Evolutionary conservation across 1,140 invertebrate genomes (phyloP).

Genomic region (fruit fly (Drosophila melanogaster)): DNA sequence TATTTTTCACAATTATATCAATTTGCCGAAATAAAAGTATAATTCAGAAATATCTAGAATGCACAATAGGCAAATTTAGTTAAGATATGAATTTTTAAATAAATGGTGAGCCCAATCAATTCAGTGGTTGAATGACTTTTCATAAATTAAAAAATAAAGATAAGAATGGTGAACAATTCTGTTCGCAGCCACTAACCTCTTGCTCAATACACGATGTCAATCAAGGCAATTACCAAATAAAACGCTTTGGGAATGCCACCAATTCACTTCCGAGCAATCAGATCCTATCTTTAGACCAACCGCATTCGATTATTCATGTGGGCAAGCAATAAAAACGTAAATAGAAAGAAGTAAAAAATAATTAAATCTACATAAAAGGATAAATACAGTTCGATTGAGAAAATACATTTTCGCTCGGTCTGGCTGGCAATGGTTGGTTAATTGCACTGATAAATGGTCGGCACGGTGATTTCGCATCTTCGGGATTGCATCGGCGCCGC

Average conservation of each 20-base stretch:
- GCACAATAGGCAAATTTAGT: too few species aligned
- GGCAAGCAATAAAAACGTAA: constrained; percentile 33
- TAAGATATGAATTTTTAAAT: too few species aligned
- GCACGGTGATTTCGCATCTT: constrained; percentile 70
- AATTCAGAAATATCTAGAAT: too few species aligned
- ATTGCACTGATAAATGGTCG: constrained; percentile 71
- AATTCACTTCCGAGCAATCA: constrained; percentile 68
- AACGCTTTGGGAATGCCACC: constrained; percentile 51
- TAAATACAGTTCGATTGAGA: constrained; percentile 61
- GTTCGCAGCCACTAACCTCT: constrained; percentile 6
- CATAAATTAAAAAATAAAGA: not conserved
- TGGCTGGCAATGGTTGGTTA: constrained; percentile 62
- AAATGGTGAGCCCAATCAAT: too few species aligned
- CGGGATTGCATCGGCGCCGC: constrained; percentile 26
- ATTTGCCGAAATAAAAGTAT: too few species aligned
- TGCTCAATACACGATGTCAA: not conserved
- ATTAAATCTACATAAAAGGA: constrained; percentile 69
- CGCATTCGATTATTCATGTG: constrained; percentile 40
- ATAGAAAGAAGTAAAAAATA: constrained; percentile 31
- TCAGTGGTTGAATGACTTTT: not conserved
- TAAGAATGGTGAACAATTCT: not conserved
- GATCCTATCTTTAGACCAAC: constrained; percentile 47
- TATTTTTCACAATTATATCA: too few species aligned
- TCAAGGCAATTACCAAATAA: constrained; percentile 37
- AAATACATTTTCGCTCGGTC: constrained; percentile 13